Conservation (phyloP, 2,113 vertebrate species). For the Hypocryptadius cinnamomeus region DNA sequence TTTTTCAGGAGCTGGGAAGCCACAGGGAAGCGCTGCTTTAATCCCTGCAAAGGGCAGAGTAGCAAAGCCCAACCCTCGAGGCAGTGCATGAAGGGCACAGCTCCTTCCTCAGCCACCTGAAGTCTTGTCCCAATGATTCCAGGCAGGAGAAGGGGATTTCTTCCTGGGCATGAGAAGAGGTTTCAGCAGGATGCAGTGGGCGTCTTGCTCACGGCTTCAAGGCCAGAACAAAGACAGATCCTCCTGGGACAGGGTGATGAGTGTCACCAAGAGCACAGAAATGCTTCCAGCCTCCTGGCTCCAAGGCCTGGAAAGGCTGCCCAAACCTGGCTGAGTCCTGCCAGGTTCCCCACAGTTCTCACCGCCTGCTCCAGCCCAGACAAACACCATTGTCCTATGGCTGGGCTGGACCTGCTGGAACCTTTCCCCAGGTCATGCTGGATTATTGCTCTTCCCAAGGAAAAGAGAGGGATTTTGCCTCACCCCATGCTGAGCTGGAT, state of each 20-base stretch:
- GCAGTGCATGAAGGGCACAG: background rate
- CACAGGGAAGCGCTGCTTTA: fast-evolving
- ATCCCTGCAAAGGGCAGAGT: background rate
- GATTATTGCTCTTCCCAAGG: background rate
- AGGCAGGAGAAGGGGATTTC: background rate
- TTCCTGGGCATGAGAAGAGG: fast-evolving
- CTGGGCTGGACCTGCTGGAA: background rate
- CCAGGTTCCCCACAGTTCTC: fast-evolving
- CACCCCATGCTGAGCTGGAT: background rate
- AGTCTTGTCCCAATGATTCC: background rate
- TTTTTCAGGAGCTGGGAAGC: background rate
- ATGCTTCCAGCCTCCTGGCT: background rate
- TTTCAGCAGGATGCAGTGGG: background rate
- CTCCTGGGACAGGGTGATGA: background rate
- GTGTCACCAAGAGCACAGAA: background rate
- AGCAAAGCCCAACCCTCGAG: fast-evolving
- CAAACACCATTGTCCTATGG: background rate
- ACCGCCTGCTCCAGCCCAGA: background rate
- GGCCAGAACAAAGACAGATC: background rate
- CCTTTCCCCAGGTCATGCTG: fast-evolving
- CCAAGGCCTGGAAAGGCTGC: background rate
- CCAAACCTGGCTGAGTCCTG: background rate
- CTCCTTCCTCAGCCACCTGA: background rate
- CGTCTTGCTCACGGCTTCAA: fast-evolving
- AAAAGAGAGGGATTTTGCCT: background rate